Base-by-base conservation (phyloP, 2,888 invertebrate species). In the Drosophila demipolita region DNA sequence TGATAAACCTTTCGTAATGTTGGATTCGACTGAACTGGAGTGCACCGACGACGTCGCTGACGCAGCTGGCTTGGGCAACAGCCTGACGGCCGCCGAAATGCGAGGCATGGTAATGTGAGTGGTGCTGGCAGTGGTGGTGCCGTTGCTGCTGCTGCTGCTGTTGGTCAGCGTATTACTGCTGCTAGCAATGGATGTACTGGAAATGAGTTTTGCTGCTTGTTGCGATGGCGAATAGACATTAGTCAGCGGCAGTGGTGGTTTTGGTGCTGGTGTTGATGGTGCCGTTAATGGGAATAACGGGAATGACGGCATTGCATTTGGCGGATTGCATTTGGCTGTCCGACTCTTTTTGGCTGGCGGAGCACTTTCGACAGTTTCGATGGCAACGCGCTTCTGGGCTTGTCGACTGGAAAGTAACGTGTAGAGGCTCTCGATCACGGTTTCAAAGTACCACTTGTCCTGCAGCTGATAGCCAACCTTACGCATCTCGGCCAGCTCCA, bases 361-460 rank as follows among this genome's bases (percentile, higher is more conserved):
- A 2, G 12, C 0, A 3, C 0, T 17, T 2, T 7, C 8, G 20
- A 9, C 5, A 12, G 35, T 12, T 3, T 32, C 50, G 26, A 11
- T 40, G 23, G 20, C 3, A 0, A 23, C 5, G 3, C 48, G 63
- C 12, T 77, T 63, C 0, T 38, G 33, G 1, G 3, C 26, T 1
- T 15, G 3, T 0, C 33, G 40, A 11, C 20, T 3, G 4, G 17
- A 12, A 0, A 45, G 26, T 49, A 59, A 36, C 11, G 69, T 73
- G 48, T 88, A 84, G 1, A 91, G 68, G 23, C 83, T 75, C 0
- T 69, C 75, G 12, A 92, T 91, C 6, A 80, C 73, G 0, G 72
- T 67, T 71, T 92, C 93, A 17, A 92, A 92, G 49, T 85, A 91
- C 92, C 93, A 92, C 66, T 90, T 91, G 45, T 92, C 92, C 17